phyloP scores from a whole-genome alignment of 2,113 vertebrate species.

The Ardeotis arabs region DNA sequence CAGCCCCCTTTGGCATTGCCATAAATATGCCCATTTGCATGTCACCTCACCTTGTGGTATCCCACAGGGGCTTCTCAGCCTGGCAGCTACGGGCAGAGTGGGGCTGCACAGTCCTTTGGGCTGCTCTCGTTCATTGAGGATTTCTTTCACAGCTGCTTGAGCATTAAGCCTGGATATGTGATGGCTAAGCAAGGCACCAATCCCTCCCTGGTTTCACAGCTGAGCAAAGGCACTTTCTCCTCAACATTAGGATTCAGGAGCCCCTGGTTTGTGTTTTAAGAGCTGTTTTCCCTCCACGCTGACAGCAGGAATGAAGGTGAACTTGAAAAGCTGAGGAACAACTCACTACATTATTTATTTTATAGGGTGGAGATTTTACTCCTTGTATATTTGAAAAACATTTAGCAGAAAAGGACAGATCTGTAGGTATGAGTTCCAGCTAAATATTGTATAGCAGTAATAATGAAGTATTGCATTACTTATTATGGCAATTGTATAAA shows the following conservation, averaged over 20 bases:
- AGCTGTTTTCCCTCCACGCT: neutral
- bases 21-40: neutral
- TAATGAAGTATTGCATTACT: neutral
- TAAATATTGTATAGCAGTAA: neutral
- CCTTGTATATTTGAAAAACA: neutral
- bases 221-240: neutral
- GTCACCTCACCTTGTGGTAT: neutral
- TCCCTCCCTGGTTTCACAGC: neutral
- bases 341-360: neutral
- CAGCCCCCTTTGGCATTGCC: neutral
- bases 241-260: neutral
- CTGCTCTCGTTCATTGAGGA: neutral
- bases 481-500: neutral
- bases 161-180: neutral
- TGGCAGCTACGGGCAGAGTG: neutral
- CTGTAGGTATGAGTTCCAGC: neutral
- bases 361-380: neutral
- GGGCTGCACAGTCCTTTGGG: neutral
- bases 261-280: neutral
- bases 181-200: neutral
- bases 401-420: neutral
- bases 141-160: neutral
- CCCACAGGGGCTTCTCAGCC: neutral
- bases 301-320: neutral
- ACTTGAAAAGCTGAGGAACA: neutral